A percentile compares a stretch with the other conserved stretches of the same genome.
These are phyloP conservation scores for Hucho hucho DNA, from an alignment of 2,113 vertebrate genomes.

Conservation along the genomic window DNA sequence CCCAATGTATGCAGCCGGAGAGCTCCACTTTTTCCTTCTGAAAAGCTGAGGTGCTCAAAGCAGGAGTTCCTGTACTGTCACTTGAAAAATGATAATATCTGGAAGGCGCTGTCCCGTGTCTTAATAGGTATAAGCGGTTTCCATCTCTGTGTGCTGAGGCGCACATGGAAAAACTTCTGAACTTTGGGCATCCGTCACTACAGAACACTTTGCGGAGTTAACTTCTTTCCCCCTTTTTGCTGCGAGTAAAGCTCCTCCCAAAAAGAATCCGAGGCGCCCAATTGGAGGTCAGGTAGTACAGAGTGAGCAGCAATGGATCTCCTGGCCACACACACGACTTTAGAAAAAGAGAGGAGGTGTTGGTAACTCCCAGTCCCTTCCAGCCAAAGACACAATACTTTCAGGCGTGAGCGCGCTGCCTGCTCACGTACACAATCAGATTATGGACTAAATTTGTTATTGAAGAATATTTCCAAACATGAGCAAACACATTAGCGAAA, in stretches of 20 bases:
- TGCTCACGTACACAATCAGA: conserved; percentile 39
- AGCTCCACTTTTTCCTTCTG: conserved; percentile 56
- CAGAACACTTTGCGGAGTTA: conserved; percentile 92
- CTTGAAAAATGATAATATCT: conserved; percentile 16
- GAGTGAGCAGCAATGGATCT: conserved; percentile 34
- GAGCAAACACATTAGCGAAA: not conserved
- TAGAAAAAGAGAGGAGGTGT: conserved; percentile 60
- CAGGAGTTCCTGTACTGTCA: conserved; percentile 33
- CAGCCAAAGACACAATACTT: conserved; percentile 38
- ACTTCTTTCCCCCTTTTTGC: conserved; percentile 77
- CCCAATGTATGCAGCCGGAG: conserved; percentile 51
- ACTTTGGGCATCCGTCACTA: conserved; percentile 94
- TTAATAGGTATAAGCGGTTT: conserved; percentile 60
- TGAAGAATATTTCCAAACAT: conserved; percentile 2
- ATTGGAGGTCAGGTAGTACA: conserved; percentile 66
- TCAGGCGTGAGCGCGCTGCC: conserved; percentile 47
- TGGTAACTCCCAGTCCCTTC: conserved; percentile 63
- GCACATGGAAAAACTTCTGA: conserved; percentile 86
- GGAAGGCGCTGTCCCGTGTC: conserved; percentile 27
- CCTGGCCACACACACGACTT: conserved; percentile 75
- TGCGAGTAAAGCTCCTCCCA: conserved; percentile 75
- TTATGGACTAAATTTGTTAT: conserved; percentile 8
- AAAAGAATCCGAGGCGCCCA: conserved; percentile 64
- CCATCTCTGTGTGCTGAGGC: conserved; percentile 77
- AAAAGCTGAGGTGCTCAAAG: conserved; percentile 34